Evolutionary conservation across 1,140 invertebrate genomes (phyloP).

Genomic region (Chironomus tepperi): DNA sequence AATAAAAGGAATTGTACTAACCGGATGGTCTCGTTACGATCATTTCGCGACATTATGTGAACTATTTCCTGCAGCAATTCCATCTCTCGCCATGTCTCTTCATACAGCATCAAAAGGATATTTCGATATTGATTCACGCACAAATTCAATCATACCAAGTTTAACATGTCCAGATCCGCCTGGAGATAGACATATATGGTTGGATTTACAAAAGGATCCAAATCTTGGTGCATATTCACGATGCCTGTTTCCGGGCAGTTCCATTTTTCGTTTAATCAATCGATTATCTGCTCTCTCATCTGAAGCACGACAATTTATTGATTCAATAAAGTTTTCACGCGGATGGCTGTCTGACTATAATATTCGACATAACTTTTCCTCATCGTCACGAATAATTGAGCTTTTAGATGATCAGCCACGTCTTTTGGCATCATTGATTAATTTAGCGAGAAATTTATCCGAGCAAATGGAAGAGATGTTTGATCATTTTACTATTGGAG

Average conservation of each 20-base stretch:
- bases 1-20: slow-evolving; percentile 57
- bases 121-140: slow-evolving; percentile 47
- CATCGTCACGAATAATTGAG: slow-evolving; percentile 61
- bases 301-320: slow-evolving; percentile 42
- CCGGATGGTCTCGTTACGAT: slow-evolving; percentile 75
- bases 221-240: slow-evolving; percentile 35
- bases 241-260: slow-evolving; percentile 46
- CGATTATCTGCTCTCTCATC: slow-evolving; percentile 45
- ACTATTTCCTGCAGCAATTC: slow-evolving; percentile 73
- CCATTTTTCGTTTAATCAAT: slow-evolving; percentile 49
- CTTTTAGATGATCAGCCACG: slow-evolving; percentile 54
- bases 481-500: slow-evolving; percentile 58
- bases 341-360: slow-evolving; percentile 76
- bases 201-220: slow-evolving; percentile 35
- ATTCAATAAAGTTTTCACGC: slow-evolving; percentile 37
- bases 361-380: slow-evolving; percentile 64
- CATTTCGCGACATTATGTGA: slow-evolving; percentile 91
- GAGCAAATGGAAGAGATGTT: slow-evolving; percentile 58
- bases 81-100: slow-evolving; percentile 57
- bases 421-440: slow-evolving; percentile 49
- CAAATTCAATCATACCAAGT: slow-evolving; percentile 44
- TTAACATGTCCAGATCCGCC: slow-evolving; percentile 45
- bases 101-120: slow-evolving; percentile 51
- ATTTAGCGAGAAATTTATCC: slow-evolving; percentile 52
- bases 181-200: slow-evolving; percentile 33